Conservation (phyloP, 2,888 invertebrate species). For the Nemurella pictetii region DNA sequence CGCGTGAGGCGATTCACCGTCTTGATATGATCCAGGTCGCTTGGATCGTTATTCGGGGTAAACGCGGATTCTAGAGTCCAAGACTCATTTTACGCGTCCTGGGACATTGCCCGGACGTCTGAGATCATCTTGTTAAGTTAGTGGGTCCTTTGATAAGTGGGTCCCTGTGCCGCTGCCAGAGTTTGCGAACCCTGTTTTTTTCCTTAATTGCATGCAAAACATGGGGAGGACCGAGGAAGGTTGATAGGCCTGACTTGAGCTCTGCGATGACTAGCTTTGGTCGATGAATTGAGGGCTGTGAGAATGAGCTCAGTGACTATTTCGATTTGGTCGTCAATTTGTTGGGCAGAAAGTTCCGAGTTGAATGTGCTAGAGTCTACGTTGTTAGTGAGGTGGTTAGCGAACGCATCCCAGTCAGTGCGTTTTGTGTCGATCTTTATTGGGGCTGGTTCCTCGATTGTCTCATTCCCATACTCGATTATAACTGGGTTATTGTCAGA, state of each 20-base stretch:
- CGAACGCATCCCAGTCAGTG: background rate
- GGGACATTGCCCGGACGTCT: background rate
- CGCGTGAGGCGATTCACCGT: background rate
- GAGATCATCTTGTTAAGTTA: background rate
- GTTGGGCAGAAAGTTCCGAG: background rate
- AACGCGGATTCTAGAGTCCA: background rate
- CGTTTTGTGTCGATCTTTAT: background rate
- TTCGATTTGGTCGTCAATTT: background rate
- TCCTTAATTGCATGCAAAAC: background rate
- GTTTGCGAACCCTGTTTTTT: background rate
- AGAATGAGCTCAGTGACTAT: background rate
- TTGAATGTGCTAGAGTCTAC: background rate
- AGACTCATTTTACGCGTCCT: background rate
- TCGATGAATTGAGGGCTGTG: background rate
- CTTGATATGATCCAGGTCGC: background rate
- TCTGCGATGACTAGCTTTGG: background rate
- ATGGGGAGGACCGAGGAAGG: background rate
- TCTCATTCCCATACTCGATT: background rate
- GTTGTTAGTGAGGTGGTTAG: background rate
- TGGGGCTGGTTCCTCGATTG: background rate
- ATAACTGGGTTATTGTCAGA: constrained; percentile 13
- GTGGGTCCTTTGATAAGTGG: no score
- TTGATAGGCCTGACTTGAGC: background rate
- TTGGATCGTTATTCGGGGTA: background rate
- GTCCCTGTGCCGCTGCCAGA: background rate